phyloP scores from a whole-genome alignment of 2,797 vertebrate genomes.

The Neostethus bicornis region DNA sequence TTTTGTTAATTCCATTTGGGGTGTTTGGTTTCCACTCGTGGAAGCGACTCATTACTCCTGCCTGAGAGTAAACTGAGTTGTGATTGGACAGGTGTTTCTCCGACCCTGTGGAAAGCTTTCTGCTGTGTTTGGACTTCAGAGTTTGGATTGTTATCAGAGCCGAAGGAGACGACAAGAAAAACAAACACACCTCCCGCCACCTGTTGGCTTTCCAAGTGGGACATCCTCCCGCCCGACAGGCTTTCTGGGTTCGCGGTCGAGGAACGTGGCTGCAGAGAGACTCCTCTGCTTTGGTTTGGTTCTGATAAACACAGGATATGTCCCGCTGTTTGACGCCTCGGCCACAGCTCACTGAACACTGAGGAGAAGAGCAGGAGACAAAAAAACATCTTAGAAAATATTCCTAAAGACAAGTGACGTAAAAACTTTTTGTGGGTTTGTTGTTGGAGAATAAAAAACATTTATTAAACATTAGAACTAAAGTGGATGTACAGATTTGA shows the following conservation, averaged over 20 bases:
- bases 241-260: slow-evolving; percentile 84
- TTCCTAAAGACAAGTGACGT: no score
- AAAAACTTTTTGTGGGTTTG: no score
- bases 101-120: slow-evolving; percentile 37
- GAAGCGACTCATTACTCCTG: slow-evolving; percentile 52
- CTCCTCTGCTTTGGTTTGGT: slow-evolving; percentile 81
- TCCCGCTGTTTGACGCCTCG: slow-evolving; percentile 89
- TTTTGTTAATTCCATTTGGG: slow-evolving; percentile 37
- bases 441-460: no score
- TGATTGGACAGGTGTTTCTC: slow-evolving; percentile 66
- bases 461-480: no score
- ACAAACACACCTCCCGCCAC: slow-evolving; percentile 87
- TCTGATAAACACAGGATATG: slow-evolving; percentile 82
- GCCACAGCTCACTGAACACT: slow-evolving; percentile 95
- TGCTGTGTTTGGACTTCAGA: slow-evolving; percentile 39
- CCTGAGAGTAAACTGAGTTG: slow-evolving; percentile 52
- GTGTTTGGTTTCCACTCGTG: slow-evolving; percentile 55
- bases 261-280: slow-evolving; percentile 82
- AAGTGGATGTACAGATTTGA: no score
- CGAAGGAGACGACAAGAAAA: slow-evolving; percentile 21
- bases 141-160: slow-evolving; percentile 24
- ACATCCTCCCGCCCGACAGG: slow-evolving; percentile 85
- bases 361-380: slow-evolving; percentile 15
- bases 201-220: slow-evolving; percentile 89
- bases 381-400: slow-evolving; percentile 12